phyloP scores from a whole-genome alignment of 37 sponge, comb jelly and placozoan genomes.

The Axinella damicornis region DNA sequence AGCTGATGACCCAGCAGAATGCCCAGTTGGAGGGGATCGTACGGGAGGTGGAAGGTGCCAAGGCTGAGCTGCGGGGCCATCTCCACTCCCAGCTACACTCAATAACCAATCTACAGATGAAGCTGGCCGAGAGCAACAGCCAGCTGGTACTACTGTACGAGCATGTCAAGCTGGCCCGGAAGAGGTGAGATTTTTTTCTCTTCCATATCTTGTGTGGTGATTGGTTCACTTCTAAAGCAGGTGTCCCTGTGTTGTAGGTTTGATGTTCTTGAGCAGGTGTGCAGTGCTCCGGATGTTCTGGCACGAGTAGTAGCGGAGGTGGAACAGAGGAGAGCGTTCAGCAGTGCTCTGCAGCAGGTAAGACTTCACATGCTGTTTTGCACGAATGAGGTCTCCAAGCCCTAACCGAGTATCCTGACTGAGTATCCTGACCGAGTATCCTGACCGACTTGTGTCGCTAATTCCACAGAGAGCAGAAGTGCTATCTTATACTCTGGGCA shows the following conservation, averaged over 20 bases:
- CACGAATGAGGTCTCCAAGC: too few relatives aligned
- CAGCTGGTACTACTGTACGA: conserved; percentile 52
- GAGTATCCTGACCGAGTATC: too few relatives aligned
- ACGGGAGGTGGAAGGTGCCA: not conserved
- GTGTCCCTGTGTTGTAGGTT: conserved; percentile 46
- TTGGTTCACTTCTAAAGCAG: too few relatives aligned
- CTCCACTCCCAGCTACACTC: conserved; percentile 28
- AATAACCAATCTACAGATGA: conserved; percentile 59
- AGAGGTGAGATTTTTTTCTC: too few relatives aligned
- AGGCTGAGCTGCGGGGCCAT: conserved; percentile 4
- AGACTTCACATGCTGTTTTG: too few relatives aligned
- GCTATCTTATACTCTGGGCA: not conserved
- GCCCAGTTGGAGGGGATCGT: conserved; percentile 23
- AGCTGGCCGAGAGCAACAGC: conserved; percentile 42
- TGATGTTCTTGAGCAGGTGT: conserved; percentile 66
- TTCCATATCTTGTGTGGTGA: too few relatives aligned
- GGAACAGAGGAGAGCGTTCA: conserved; percentile 43
- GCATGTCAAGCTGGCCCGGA: conserved; percentile 58
- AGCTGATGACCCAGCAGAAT: conserved; percentile 43
- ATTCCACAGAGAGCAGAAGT: conserved; percentile 17
- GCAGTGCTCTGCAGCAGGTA: conserved; percentile 36
- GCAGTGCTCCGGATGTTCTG: conserved; percentile 48
- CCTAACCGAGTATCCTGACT: too few relatives aligned
- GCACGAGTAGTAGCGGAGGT: conserved; percentile 55
- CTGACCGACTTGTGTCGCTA: not conserved